Evolutionary conservation across 2,797 vertebrate genomes (phyloP).

Genomic region (Xenopus petersii): DNA sequence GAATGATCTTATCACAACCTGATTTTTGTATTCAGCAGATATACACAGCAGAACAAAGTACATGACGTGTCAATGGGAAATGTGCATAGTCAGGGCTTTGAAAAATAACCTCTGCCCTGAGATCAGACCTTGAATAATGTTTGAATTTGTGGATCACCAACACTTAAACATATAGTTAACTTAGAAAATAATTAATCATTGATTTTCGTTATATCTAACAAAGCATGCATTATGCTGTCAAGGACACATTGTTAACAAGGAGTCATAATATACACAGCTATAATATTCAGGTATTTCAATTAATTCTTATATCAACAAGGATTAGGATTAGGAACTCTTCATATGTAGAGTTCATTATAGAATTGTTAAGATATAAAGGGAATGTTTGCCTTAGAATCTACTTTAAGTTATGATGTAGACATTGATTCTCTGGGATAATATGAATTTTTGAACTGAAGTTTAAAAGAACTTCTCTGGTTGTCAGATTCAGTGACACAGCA

Average conservation of each 20-base stretch:
- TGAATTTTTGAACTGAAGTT: too few relatives aligned
- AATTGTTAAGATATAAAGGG: too few relatives aligned
- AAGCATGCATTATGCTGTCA: neutral
- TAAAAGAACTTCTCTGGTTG: too few relatives aligned
- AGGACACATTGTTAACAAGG: neutral
- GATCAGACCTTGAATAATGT: slow-evolving; percentile 1
- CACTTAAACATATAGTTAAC: neutral
- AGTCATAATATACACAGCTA: neutral
- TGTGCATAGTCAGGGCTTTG: neutral
- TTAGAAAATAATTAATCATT: slow-evolving; percentile 11
- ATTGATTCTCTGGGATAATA: too few relatives aligned
- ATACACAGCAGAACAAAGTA: too few relatives aligned
- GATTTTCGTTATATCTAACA: slow-evolving; percentile 6
- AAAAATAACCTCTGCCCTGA: neutral
- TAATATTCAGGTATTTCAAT: neutral
- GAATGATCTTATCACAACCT: too few relatives aligned
- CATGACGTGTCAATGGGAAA: neutral
- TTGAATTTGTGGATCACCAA: neutral
- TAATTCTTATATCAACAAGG: neutral
- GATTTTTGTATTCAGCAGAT: too few relatives aligned
- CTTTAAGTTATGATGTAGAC: too few relatives aligned
- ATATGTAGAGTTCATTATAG: slow-evolving; percentile 4
- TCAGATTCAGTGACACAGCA: too few relatives aligned
- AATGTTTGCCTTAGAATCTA: too few relatives aligned
- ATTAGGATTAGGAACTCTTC: neutral